Evolutionary conservation across 2,888 invertebrate species (phyloP).

Genomic region (Poecilus cupreus): DNA sequence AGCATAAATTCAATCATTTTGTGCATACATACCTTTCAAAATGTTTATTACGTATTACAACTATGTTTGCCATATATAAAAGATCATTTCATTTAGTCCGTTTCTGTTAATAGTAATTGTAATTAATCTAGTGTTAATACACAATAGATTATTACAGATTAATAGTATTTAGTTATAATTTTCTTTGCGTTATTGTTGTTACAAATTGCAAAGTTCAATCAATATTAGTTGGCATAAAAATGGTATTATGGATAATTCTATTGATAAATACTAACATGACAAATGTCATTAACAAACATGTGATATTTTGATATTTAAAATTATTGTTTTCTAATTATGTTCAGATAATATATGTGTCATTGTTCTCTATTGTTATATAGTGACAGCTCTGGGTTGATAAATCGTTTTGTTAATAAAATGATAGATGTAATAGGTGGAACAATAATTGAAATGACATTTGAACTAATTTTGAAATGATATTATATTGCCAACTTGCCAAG

Average conservation of each 20-base stretch:
- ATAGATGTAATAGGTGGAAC: not conserved
- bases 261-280: not conserved
- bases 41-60: too few species aligned
- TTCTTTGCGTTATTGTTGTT: too few species aligned
- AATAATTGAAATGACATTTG: not conserved
- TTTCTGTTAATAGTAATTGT: too few species aligned
- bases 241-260: not conserved
- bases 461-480: not conserved
- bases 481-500: not conserved
- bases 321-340: constrained; percentile 30
- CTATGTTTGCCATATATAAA: too few species aligned
- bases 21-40: too few species aligned
- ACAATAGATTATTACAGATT: too few species aligned
- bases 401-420: constrained; percentile 12
- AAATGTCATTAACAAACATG: constrained; percentile 10
- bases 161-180: too few species aligned
- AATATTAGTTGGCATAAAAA: not conserved
- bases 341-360: constrained; percentile 13
- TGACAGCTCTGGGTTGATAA: constrained; percentile 6
- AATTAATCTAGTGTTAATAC: too few species aligned
- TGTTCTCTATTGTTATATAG: constrained; percentile 22
- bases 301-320: constrained; percentile 17
- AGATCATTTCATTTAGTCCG: too few species aligned
- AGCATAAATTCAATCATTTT: too few species aligned
- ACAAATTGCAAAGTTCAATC: too few species aligned